Evolutionary conservation across 2,888 invertebrate genomes (phyloP).

Genomic region (Eurytoma californica): DNA sequence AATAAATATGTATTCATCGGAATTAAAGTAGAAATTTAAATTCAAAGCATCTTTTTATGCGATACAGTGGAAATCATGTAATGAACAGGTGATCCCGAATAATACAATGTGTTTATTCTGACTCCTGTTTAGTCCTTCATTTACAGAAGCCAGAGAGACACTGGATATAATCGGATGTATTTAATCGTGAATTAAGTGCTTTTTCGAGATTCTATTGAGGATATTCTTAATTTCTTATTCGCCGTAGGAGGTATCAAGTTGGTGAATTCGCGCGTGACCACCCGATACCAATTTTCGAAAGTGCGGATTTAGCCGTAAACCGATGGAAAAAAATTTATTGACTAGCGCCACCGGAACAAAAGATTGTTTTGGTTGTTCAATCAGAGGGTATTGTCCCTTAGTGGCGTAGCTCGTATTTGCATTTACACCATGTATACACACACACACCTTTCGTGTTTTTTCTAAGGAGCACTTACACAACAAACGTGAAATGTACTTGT

Average conservation of each 20-base stretch:
- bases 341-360: constrained; percentile 31
- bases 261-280: constrained; percentile 14
- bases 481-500: constrained; percentile 13
- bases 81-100: background rate
- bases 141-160: constrained; percentile 29
- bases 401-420: constrained; percentile 29
- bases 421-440: constrained; percentile 30
- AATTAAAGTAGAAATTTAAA: constrained; percentile 9
- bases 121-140: constrained; percentile 6
- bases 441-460: constrained; percentile 39
- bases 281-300: constrained; percentile 24
- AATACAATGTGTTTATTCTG: constrained; percentile 21
- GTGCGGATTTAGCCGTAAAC: constrained; percentile 8
- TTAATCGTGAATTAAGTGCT: constrained; percentile 26
- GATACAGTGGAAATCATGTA: too few relatives aligned
- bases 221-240: constrained; percentile 1
- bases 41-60: background rate
- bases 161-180: constrained; percentile 8
- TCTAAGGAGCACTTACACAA: constrained; percentile 42
- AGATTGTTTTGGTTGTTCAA: constrained; percentile 9
- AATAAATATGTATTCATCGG: background rate
- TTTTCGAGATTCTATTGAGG: constrained; percentile 12
- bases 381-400: background rate
- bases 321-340: constrained; percentile 12
- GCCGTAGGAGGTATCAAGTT: constrained; percentile 13